Conservation (phyloP, 2,888 invertebrate species). For the Barypeithes pellucidus region DNA sequence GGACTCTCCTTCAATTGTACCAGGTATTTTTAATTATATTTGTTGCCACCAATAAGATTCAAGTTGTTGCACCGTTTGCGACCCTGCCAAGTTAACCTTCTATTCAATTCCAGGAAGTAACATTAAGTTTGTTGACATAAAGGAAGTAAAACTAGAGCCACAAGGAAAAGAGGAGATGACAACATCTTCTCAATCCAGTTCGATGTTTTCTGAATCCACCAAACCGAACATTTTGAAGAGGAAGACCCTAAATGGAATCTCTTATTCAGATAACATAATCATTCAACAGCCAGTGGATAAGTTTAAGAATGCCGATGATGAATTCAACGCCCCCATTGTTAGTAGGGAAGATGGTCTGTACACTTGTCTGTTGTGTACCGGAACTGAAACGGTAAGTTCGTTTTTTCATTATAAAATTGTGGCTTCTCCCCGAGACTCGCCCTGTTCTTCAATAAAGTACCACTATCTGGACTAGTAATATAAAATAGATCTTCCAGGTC, state of each 20-base stretch:
- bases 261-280: conserved; percentile 42
- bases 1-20: conserved; percentile 63
- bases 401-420: neutral
- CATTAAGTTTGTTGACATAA: conserved; percentile 52
- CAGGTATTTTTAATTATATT: conserved; percentile 22
- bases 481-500: conserved; percentile 22
- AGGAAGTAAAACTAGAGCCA: conserved; percentile 63
- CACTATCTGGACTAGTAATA: neutral
- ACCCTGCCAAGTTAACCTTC: neutral
- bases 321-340: conserved; percentile 58
- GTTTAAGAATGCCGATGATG: conserved; percentile 35
- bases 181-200: conserved; percentile 8
- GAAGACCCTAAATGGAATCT: conserved; percentile 36
- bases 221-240: conserved; percentile 66
- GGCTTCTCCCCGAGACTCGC: too few relatives aligned
- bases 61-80: too few relatives aligned
- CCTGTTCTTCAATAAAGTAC: neutral
- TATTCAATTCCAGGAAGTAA: conserved; percentile 9
- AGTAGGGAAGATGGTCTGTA: conserved; percentile 69
- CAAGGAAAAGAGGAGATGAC: conserved; percentile 50
- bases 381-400: conserved; percentile 64
- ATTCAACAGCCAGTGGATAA: conserved; percentile 37
- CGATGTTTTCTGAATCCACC: conserved; percentile 31
- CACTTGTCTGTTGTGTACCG: conserved; percentile 74
- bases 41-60: neutral